A percentile compares a stretch with the other conserved stretches of the same genome.
Conservation (phyloP, 2,797 vertebrate genomes). For the Cheirogaleus major region DNA sequence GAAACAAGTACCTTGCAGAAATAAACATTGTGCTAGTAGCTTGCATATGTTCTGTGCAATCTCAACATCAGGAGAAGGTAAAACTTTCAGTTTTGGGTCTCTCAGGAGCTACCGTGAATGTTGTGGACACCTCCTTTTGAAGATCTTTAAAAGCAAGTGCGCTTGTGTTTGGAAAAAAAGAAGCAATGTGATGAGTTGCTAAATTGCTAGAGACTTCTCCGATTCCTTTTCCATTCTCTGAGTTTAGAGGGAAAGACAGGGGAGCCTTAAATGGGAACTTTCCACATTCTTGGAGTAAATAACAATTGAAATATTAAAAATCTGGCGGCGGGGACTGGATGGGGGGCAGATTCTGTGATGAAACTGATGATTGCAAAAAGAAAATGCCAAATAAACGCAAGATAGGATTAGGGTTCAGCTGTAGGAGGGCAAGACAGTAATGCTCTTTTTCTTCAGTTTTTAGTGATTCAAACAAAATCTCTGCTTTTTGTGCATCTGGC, state of each 20-base stretch:
- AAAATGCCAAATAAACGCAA: slow-evolving; percentile 6
- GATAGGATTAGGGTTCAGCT: neutral
- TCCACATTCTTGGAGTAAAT: slow-evolving; percentile 23
- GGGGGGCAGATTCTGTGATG: neutral
- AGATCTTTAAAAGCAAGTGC: slow-evolving; percentile 1
- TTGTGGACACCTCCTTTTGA: neutral
- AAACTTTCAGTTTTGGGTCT: neutral
- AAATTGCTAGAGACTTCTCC: neutral
- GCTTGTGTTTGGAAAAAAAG: neutral
- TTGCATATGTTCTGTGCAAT: neutral
- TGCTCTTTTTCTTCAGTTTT: neutral
- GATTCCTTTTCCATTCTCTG: neutral
- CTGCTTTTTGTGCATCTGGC: neutral
- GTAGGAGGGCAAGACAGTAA: neutral
- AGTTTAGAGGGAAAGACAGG: neutral
- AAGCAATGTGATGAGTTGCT: neutral
- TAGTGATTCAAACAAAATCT: neutral
- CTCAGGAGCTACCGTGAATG: neutral
- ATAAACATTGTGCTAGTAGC: slow-evolving; percentile 39
- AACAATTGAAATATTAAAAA: neutral
- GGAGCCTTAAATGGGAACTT: slow-evolving; percentile 20
- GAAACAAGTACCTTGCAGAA: slow-evolving; percentile 52
- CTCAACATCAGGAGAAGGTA: neutral
- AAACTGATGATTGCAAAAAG: neutral
- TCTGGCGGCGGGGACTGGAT: neutral